Evolutionary conservation across 2,888 invertebrate genomes (phyloP), one percentile per base, ranked within the genome.

Genomic region (Phrixothrix hirtus): DNA sequence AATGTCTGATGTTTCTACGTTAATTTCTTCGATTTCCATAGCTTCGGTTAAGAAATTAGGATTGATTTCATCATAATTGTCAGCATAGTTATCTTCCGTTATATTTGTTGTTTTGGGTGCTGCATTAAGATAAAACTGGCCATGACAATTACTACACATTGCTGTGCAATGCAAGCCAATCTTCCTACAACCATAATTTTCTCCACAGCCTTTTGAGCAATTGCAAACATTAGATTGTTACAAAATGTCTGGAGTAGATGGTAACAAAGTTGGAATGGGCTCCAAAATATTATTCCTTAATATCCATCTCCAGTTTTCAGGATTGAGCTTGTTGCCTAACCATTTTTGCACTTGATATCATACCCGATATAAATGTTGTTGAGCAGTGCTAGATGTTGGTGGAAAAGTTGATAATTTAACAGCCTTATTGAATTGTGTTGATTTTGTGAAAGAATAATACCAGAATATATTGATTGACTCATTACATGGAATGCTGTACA

Each of bases 201-300:
- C 17, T 9, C 10, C 10, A 15, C 4, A 42, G 5, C 9, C 12
- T 21, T 17, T 17, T 12, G 4, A 13, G 13, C 4, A 31, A 6
- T 31, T 31, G n/a, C n/a, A n/a, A 31, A 31, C 2, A 31, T 11
- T 31, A 13, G n/a, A n/a, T n/a, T n/a, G n/a, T n/a, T n/a, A n/a
- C n/a, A n/a, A n/a, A n/a, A n/a, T 21, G 7, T 30, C 12, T 15
- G 32, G 31, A 17, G 42, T 17, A 31, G 17, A 16, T 17, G 42
- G 21, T 9, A 42, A 17, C 7, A 21, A 26, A 36, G 26, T 12
- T 11, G 10, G 26, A 21, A 25, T 38, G 2, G 12, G 14, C n/a
- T 26, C 14, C 14, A 12, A 38, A 26, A 13, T 26, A 26, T 38
- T n/a, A n/a, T n/a, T n/a, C n/a, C n/a, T 26, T 3, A 2, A 26